Base-by-base conservation (phyloP, 1,140 invertebrate species). In the Diabrotica undecimpunctata region DNA sequence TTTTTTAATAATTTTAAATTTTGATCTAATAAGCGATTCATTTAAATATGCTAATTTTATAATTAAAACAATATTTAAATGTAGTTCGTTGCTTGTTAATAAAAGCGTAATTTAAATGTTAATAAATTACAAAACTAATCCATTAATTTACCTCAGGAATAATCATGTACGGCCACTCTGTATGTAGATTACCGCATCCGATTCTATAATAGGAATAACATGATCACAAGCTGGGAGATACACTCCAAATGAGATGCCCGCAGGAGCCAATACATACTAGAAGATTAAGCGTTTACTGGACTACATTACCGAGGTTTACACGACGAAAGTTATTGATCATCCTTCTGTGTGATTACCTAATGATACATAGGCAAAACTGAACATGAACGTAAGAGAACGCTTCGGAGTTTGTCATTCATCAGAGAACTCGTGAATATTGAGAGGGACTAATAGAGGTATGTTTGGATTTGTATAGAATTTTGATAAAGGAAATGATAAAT, bases 281-380 rank as follows among this genome's bases (percentile, higher is more conserved):
- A 46, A n/a, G 41, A 46, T 46, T 46, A n/a, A 46, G n/a, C 41
- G 3, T 46, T 46, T 46, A n/a, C n/a, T n/a, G 41, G 25, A 25
- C 25, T 25, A 25, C 25, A 25, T 25, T 25, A 25, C 25, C 25
- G 41, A 8, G 54, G 25, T 25, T 36, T 25, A 5, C 54, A 37
- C 25, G n/a, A 37, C 37, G 55, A 12, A 5, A 37, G 36, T 37
- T 38, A 57, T 57, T n/a, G 55, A 57, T 57, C 55, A 57, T 57
- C 36, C 55, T 38, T 57, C 41, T 12, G 12, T 57, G 25, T 37
- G 55, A 57, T 57, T 57, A 38, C 25, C n/a, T 38, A 38, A 57
- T 57, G 55, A 57, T 57, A 57, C 37, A 57, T 57, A 35, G 12
- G 55, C 12, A 37, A n/a, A 57, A 57, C 37, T 57, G 55, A 36